Evolutionary conservation across 1,140 invertebrate species (phyloP), one percentile per base, ranked within the genome.

Genomic region (Vanessa atalanta): DNA sequence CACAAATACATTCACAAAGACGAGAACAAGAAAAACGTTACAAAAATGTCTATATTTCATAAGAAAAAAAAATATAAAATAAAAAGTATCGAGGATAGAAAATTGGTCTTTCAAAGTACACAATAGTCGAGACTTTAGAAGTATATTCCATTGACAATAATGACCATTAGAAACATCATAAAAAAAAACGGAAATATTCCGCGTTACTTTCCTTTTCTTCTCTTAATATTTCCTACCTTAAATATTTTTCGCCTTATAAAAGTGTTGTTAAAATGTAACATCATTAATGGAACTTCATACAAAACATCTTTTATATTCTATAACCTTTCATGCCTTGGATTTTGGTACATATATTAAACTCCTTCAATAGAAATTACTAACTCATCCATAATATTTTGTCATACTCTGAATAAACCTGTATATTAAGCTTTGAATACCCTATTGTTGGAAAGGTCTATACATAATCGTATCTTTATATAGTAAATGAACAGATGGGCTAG

Each of bases 291-390:
- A 9, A 9, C 51, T 53, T 53, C 14, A 53, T 53, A 53, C 15
- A 53, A 16, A 53, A n/a, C n/a, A 16, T n/a, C 51, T 53, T 16
- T 53, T 16, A 9, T 16, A 16, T n/a, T n/a, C 15, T 20, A 53
- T 3, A 43, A 53, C 51, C 51, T 53, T 53, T 53, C 51, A 53
- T n/a, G 51, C 51, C 15, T 8, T 16, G 51, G 51, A n/a, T 16
- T 53, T 53, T 20, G n/a, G n/a, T 53, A 53, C 51, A 53, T 53
- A 16, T 53, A 53, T 53, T n/a, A 53, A 53, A 16, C 51, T 53
- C 51, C 15, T 53, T 53, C 15, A 53, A 53, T 53, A 20, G 51
- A 53, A 53, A 53, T 9, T n/a, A 16, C 51, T 20, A 16, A 53
- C 51, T 53, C 51, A 53, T 20, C 51, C 15, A 15, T n/a, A 53